A percentile compares a stretch with the other conserved stretches of the same genome.
Evolutionary conservation across 2,888 invertebrate species (phyloP).

Genomic region (Lysandra bellargus): DNA sequence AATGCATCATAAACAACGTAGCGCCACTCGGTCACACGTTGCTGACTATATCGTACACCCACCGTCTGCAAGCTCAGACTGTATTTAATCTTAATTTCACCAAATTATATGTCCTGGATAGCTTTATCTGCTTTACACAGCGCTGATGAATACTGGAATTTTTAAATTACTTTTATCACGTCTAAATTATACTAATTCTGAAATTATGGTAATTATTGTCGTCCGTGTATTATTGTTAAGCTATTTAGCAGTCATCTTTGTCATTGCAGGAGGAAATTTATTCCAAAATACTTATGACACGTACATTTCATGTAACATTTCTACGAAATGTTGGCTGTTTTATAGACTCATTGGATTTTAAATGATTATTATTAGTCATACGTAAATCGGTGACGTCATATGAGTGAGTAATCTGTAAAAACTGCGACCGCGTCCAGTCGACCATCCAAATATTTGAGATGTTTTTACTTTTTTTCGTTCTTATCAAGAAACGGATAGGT

Average conservation of each 20-base stretch:
- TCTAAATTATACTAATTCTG: background rate
- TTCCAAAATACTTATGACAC: conserved; percentile 41
- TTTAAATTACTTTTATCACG: too few species aligned
- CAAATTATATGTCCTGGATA: background rate
- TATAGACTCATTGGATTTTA: conserved; percentile 53
- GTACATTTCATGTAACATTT: conserved; percentile 46
- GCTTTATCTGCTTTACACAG: background rate
- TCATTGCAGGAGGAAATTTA: conserved; percentile 11
- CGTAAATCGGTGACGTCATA: conserved; percentile 71
- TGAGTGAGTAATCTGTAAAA: conserved; percentile 63
- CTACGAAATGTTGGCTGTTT: conserved; percentile 42
- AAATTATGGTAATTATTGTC: background rate
- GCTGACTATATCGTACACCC: conserved; percentile 16
- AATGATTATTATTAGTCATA: conserved; percentile 68
- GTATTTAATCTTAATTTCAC: conserved; percentile 1
- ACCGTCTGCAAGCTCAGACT: background rate
- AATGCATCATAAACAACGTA: conserved; percentile 28
- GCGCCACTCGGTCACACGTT: conserved; percentile 25
- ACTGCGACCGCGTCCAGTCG: conserved; percentile 53
- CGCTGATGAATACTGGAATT: too few species aligned
- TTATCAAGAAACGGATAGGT: background rate
- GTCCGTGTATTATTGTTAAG: background rate
- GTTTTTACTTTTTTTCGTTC: conserved; percentile 5
- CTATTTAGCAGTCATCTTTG: background rate
- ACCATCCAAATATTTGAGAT: conserved; percentile 24